Percentiles rank a stretch among this genome's conserved stretches.
These are phyloP conservation scores for Nudaria mundana DNA, from an alignment of 2,888 invertebrate genomes.

Conservation along the genomic window DNA sequence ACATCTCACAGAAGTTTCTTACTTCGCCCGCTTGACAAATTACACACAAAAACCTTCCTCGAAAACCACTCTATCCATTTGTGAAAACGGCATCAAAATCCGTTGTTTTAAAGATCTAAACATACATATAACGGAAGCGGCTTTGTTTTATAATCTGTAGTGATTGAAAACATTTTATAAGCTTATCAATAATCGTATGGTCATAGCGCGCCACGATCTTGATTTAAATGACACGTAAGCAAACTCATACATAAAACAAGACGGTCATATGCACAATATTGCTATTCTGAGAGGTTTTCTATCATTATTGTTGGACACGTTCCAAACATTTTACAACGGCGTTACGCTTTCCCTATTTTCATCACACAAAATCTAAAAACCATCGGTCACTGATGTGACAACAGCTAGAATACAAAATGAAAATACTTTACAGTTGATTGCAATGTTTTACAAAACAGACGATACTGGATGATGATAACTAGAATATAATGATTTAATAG, in stretches of 20 bases:
- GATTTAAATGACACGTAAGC: constrained; percentile 29
- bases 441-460: constrained; percentile 46
- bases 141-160: too few species aligned
- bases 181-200: too few species aligned
- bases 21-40: too few species aligned
- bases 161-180: too few species aligned
- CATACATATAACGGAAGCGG: too few species aligned
- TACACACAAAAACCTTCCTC: too few species aligned
- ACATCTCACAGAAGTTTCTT: too few species aligned
- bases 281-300: constrained; percentile 64
- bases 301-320: constrained; percentile 70
- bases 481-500: not conserved
- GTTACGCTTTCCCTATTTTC: constrained; percentile 80
- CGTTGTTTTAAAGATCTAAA: too few species aligned
- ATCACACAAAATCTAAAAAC: constrained; percentile 79
- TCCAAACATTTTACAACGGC: constrained; percentile 74
- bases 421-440: constrained; percentile 76
- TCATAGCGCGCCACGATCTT: constrained; percentile 12
- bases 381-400: constrained; percentile 78
- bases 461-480: constrained; percentile 6
- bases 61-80: too few species aligned
- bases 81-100: too few species aligned
- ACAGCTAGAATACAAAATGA: constrained; percentile 74
- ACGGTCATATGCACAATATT: constrained; percentile 53
- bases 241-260: constrained; percentile 32